Percentiles rank a stretch among this genome's conserved stretches.
These are phyloP conservation scores for Hydractinia symbiolongicarpus DNA, from an alignment of 30 jellyfish, hydroid and myxozoan genomes.

Conservation along the genomic window DNA sequence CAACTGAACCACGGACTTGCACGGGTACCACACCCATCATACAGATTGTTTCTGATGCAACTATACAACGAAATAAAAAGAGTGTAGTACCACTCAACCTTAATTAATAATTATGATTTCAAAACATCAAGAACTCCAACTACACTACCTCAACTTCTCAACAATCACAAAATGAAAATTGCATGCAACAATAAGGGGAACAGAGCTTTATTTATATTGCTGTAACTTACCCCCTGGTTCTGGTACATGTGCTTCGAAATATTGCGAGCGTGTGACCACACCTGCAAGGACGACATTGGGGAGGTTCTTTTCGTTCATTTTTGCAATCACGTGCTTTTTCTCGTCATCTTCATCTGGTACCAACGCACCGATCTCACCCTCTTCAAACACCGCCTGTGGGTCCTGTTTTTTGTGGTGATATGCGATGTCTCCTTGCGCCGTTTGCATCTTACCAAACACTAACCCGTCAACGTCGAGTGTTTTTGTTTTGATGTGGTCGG, in stretches of 20 bases:
- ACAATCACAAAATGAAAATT: neutral
- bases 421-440: conserved; percentile 51
- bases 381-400: conserved; percentile 20
- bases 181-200: neutral
- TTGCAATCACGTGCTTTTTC: conserved; percentile 14
- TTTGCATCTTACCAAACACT: conserved; percentile 17
- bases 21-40: conserved; percentile 94
- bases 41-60: conserved; percentile 65
- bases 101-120: neutral
- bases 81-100: neutral
- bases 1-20: conserved; percentile 61
- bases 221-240: conserved; percentile 22
- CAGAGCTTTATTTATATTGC: neutral
- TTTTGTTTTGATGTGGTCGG: conserved; percentile 28
- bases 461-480: conserved; percentile 22
- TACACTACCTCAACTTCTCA: neutral
- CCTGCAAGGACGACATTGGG: conserved; percentile 39
- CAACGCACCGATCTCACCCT: conserved; percentile 52
- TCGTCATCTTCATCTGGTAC: neutral
- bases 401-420: conserved; percentile 24
- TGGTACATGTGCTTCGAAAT: conserved; percentile 59
- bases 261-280: conserved; percentile 63
- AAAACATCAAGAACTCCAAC: no score
- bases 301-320: conserved; percentile 15
- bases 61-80: neutral